Evolutionary conservation across 2,888 invertebrate genomes (phyloP).

Genomic region (Lymantria dispar): DNA sequence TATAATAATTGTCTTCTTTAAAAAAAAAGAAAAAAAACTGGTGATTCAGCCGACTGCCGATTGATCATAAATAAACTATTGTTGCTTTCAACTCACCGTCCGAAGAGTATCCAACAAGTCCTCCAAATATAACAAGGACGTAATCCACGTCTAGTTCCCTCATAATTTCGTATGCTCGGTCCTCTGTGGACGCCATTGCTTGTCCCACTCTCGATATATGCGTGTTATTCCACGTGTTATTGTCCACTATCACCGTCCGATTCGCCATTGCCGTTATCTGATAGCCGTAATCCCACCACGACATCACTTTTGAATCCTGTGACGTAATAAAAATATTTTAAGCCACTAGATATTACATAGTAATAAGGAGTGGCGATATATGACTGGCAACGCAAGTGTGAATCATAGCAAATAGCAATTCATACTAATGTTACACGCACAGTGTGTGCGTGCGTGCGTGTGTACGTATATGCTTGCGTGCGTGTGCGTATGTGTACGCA

Average conservation of each 20-base stretch:
- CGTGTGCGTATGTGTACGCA: too few relatives aligned
- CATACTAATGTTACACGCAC: too few relatives aligned
- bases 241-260: slow-evolving; percentile 98
- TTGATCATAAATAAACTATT: too few relatives aligned
- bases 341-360: too few relatives aligned
- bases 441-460: too few relatives aligned
- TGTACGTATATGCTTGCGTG: too few relatives aligned
- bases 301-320: slow-evolving; percentile 97
- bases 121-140: slow-evolving; percentile 98
- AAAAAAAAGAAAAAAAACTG: too few relatives aligned
- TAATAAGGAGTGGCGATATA: too few relatives aligned
- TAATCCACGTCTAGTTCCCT: slow-evolving; percentile 98
- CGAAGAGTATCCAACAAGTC: slow-evolving; percentile 98
- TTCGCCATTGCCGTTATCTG: slow-evolving; percentile 99
- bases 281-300: slow-evolving; percentile 99
- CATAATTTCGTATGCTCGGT: slow-evolving; percentile 99
- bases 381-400: too few relatives aligned
- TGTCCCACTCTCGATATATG: slow-evolving; percentile 99
- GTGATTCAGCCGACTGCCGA: too few relatives aligned
- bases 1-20: too few relatives aligned
- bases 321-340: not conserved
- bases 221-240: slow-evolving; percentile 99
- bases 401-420: too few relatives aligned
- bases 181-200: slow-evolving; percentile 98
- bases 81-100: slow-evolving; percentile 86